Percentiles rank a stretch among this genome's conserved stretches.
Conservation (phyloP, 2,888 invertebrate species). For the Vesta saturnalis region DNA sequence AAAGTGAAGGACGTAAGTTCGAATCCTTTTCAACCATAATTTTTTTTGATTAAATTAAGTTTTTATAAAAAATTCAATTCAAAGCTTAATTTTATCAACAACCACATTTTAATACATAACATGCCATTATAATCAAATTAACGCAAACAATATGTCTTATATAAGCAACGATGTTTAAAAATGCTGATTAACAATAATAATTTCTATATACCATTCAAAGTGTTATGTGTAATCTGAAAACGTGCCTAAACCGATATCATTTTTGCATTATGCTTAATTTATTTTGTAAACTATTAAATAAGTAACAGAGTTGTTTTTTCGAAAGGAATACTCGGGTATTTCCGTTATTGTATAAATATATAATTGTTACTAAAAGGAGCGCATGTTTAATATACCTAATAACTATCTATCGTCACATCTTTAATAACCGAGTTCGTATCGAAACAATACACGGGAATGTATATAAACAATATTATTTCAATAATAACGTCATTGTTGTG, state of each 20-base stretch:
- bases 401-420: neutral
- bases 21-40: no score
- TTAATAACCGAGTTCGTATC: neutral
- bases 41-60: no score
- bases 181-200: neutral
- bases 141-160: neutral
- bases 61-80: no score
- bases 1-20: no score
- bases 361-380: slow-evolving; percentile 8
- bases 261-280: no score
- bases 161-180: neutral
- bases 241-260: no score
- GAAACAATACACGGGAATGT: slow-evolving; percentile 14
- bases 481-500: slow-evolving; percentile 46
- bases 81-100: no score
- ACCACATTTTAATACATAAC: no score
- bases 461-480: slow-evolving; percentile 12
- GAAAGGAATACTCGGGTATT: neutral
- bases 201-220: no score
- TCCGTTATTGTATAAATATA: slow-evolving; percentile 4
- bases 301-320: neutral
- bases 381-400: slow-evolving; percentile 15
- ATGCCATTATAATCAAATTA: neutral
- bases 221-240: no score
- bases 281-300: neutral